Conservation (phyloP, 2,797 vertebrate species). For the Rhinichthys osculus region DNA sequence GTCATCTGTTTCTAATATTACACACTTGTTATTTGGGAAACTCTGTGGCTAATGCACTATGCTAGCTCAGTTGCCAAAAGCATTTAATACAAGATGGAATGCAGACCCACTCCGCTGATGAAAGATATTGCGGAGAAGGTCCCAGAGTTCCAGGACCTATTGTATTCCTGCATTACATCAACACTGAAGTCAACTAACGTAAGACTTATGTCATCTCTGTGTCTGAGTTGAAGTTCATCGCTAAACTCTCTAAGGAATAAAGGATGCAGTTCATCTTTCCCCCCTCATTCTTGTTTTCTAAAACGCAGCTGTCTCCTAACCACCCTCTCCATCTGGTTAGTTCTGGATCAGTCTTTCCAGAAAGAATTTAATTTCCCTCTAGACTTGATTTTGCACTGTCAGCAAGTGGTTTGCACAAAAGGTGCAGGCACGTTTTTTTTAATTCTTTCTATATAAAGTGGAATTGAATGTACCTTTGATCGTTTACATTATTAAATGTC, state of each 20-base stretch:
- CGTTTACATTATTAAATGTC: not conserved
- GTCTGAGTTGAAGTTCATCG: constrained; percentile 33
- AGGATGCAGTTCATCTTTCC: constrained; percentile 34
- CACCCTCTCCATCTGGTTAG: constrained; percentile 11
- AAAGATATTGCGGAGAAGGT: constrained; percentile 44
- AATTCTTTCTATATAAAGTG: constrained; percentile 56
- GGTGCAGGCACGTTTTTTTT: constrained; percentile 54
- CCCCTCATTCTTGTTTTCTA: constrained; percentile 15
- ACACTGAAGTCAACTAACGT: not conserved
- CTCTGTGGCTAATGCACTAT: constrained; percentile 79
- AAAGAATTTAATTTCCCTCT: constrained; percentile 9
- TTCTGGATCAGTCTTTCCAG: constrained; percentile 41
- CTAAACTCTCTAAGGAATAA: constrained; percentile 39
- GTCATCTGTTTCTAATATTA: constrained; percentile 83
- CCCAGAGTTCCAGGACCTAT: constrained; percentile 52
- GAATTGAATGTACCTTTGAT: constrained; percentile 60
- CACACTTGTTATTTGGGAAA: constrained; percentile 77
- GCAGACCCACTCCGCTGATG: constrained; percentile 58
- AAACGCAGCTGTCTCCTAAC: constrained; percentile 24
- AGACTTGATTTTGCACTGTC: constrained; percentile 4
- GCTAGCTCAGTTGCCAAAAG: constrained; percentile 70
- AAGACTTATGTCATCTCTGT: constrained; percentile 37
- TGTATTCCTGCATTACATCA: constrained; percentile 35
- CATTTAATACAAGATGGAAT: constrained; percentile 64
- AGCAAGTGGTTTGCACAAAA: constrained; percentile 12